These are phyloP conservation scores for Rallus crepitans DNA, from an alignment of 2,797 vertebrate species.

Conservation along the genomic window DNA sequence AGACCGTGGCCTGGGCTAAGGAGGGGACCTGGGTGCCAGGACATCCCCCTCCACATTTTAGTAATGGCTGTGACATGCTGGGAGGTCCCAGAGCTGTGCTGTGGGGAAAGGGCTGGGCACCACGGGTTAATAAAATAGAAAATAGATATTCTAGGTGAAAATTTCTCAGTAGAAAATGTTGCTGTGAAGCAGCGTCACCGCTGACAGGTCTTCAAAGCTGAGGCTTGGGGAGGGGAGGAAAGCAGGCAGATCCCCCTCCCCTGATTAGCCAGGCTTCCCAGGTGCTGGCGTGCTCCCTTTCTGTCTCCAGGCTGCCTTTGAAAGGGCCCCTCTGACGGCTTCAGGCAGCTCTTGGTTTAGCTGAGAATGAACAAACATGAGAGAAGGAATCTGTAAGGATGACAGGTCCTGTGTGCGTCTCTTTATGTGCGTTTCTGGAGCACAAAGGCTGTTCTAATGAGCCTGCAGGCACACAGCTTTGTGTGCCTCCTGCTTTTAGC, in stretches of 20 bases:
- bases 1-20: not conserved
- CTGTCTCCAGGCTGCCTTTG: slow-evolving; percentile 58
- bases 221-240: not conserved
- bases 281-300: slow-evolving; percentile 9
- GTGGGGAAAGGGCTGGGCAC: not conserved
- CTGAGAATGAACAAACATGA: not conserved
- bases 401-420: not conserved
- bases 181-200: not conserved
- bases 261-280: slow-evolving; percentile 28
- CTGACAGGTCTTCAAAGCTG: slow-evolving; percentile 43
- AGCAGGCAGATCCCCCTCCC: not conserved
- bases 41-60: not conserved
- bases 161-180: not conserved
- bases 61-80: not conserved
- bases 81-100: not conserved
- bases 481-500: not conserved
- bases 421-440: not conserved
- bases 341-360: not conserved
- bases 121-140: not conserved
- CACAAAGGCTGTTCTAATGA: slow-evolving; percentile 5
- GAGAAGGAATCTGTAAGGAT: not conserved
- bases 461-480: not conserved
- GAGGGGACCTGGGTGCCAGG: not conserved
- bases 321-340: slow-evolving; percentile 38
- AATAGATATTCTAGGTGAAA: not conserved